Evolutionary conservation across 2,888 invertebrate genomes (phyloP).

Genomic region (Blastobasis adustella): DNA sequence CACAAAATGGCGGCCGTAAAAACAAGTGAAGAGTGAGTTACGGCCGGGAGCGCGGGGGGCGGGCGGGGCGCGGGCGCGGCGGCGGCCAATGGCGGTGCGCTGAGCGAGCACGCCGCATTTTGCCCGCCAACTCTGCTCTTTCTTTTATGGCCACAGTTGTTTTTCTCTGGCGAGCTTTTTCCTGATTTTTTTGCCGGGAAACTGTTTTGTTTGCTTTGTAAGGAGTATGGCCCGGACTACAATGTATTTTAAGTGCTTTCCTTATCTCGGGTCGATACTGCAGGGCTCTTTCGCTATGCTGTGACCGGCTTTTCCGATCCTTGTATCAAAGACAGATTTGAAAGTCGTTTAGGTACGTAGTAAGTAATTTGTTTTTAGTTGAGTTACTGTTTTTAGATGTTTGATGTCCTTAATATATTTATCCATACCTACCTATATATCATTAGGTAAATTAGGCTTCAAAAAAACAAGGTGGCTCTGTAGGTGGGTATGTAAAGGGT

Average conservation of each 20-base stretch:
- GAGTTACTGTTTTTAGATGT: background rate
- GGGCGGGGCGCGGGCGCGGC: constrained; percentile 26
- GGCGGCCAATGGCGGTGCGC: constrained; percentile 60
- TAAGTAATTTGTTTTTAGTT: too few species aligned
- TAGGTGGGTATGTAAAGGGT: background rate
- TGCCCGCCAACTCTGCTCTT: constrained; percentile 70
- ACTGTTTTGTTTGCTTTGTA: constrained; percentile 70
- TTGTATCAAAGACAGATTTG: too few species aligned
- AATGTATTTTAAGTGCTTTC: constrained; percentile 61
- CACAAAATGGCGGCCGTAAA: constrained; percentile 75
- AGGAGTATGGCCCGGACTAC: constrained; percentile 35
- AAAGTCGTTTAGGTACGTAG: too few species aligned
- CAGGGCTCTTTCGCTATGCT: too few species aligned
- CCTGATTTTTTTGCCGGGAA: constrained; percentile 59
- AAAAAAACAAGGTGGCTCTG: too few species aligned
- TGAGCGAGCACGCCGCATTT: constrained; percentile 57
- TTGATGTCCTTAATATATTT: background rate
- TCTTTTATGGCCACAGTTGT: constrained; percentile 69
- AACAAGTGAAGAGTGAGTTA: constrained; percentile 75
- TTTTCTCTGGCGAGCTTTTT: constrained; percentile 70
- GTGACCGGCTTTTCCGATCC: too few species aligned
- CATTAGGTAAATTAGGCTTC: too few species aligned
- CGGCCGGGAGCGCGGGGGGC: constrained; percentile 42
- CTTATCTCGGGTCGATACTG: constrained; percentile 23
- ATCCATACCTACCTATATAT: too few species aligned